Evolutionary conservation across 2,888 invertebrate genomes (phyloP), one percentile per base, ranked within the genome.

Genomic region (Stictocephala bisonia): DNA sequence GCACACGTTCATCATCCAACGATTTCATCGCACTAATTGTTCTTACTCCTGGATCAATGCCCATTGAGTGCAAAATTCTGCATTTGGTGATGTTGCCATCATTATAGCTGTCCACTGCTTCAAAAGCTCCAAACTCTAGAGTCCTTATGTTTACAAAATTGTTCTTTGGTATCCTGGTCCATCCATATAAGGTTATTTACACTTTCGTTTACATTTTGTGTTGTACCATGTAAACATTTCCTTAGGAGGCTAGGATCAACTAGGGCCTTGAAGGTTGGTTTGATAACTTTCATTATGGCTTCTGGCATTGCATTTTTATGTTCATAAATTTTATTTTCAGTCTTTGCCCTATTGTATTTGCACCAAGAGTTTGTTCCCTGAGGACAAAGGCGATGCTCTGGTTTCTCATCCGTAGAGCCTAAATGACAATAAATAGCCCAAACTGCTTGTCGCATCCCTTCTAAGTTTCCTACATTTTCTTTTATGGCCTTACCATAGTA

Each of bases 401-500:
- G 67, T 15, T 26, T 48, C 3, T 26, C 60, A 56, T 70, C 69
- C 20, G 53, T 70, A 1, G 51, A 56, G n/a, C 15, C 24, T 15
- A 31, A 29, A 31, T 69, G 69, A 18, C n/a, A 69, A 2, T 51
- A 69, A 20, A 22, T 69, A 20, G 69, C 69, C 69, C 53, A 70
- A 13, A 70, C 41, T 20, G 70, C 53, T 29, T 22, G 20, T 15
- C 51, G 27, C 51, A 69, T 69, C 11, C 22, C 20, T 31, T 69
- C 35, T n/a, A n/a, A n/a, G 20, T 3, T 31, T 29, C 13, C 31
- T 3, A 15, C 31, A 31, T 51, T 69, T 18, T 69, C 22, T 50
- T 22, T 50, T 50, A 69, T 69, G 11, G 69, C 69, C 35, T 53
- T 69, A 3, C 69, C 69, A 51, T 69, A 69, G 18, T 69, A 69